These are phyloP conservation scores for Herminia tarsipennalis DNA, from an alignment of 2,888 invertebrate species.

Conservation along the genomic window DNA sequence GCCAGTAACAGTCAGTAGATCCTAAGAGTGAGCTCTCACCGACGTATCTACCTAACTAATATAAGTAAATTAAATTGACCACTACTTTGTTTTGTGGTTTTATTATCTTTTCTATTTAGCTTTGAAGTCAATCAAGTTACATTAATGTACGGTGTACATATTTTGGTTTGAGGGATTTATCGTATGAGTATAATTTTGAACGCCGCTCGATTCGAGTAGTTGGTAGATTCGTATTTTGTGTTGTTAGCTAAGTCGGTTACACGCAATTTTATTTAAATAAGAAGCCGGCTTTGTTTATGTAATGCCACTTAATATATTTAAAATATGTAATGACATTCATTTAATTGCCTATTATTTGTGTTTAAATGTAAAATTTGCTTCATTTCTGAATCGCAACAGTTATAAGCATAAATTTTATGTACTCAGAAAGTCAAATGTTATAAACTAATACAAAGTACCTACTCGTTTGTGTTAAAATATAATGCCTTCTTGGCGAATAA, in stretches of 20 bases:
- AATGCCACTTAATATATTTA: constrained; percentile 23
- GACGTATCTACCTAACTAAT: too few relatives aligned
- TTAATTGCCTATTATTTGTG: constrained; percentile 14
- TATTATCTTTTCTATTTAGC: too few relatives aligned
- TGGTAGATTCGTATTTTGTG: background rate
- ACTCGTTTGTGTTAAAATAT: constrained; percentile 8
- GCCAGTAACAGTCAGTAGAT: too few relatives aligned
- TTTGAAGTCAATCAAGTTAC: too few relatives aligned
- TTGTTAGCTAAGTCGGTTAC: background rate
- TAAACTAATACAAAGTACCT: background rate
- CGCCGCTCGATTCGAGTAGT: too few relatives aligned
- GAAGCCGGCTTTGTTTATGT: constrained; percentile 7
- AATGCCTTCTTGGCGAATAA: constrained; percentile 2
- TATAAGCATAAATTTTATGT: constrained; percentile 10
- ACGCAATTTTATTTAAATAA: constrained; percentile 3
- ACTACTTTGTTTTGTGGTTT: too few relatives aligned
- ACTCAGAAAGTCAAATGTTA: constrained; percentile 8
- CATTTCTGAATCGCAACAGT: constrained; percentile 8
- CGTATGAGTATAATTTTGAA: too few relatives aligned
- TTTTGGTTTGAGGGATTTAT: too few relatives aligned
- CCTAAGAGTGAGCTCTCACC: too few relatives aligned
- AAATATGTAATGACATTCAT: constrained; percentile 12
- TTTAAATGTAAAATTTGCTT: constrained; percentile 21
- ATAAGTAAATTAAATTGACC: too few relatives aligned
- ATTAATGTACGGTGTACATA: too few relatives aligned